Base-by-base conservation (phyloP, 2,888 invertebrate genomes). In the Clistopyga incitator region DNA sequence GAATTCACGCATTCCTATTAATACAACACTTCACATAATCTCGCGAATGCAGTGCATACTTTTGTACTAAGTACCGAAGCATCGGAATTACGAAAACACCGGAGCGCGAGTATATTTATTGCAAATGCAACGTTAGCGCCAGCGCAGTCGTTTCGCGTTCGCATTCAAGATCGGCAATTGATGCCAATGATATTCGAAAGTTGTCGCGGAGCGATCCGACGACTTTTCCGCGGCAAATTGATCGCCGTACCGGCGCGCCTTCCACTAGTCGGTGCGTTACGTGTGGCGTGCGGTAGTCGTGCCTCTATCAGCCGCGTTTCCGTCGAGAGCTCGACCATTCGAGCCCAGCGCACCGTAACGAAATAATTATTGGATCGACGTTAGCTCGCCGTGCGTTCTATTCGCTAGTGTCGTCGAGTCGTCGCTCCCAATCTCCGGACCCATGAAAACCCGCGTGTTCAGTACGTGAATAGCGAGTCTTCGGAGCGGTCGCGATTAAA, bases 301-400 rank as follows among this genome's bases (percentile, higher is more conserved):
- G 70, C 64, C 47, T 71, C 56, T 70, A 50, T 67, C 68, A 54
- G 47, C 38, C 34, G 23, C 56, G 74, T 71, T 47, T 79, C 56
- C 76, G 70, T 70, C 38, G 11, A 61, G 72, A 67, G 65, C 54
- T 64, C 80, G 70, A 56, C 65, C 85, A 89, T 89, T 90, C 86
- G 88, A 84, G 87, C 70, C 87, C 87, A 87, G 80, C 78, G 75
- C 84, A 84, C 86, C 90, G 90, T 90, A 85, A 90, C 90, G 87
- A 87, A 88, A 89, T 86, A 86, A 87, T 89, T 86, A 86, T 75
- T 76, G 79, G 59, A 82, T 75, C 56, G 78, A 79, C 71, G 85
- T 25, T 6, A 78, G 47, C 81, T 75, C 86, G 82, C 86, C 87
- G 82, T 78, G 70, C 78, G 77, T 67, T 77, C 84, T 56, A 65